Base-by-base conservation (phyloP, 2,797 vertebrate species). In the Bovichtus diacanthus region DNA sequence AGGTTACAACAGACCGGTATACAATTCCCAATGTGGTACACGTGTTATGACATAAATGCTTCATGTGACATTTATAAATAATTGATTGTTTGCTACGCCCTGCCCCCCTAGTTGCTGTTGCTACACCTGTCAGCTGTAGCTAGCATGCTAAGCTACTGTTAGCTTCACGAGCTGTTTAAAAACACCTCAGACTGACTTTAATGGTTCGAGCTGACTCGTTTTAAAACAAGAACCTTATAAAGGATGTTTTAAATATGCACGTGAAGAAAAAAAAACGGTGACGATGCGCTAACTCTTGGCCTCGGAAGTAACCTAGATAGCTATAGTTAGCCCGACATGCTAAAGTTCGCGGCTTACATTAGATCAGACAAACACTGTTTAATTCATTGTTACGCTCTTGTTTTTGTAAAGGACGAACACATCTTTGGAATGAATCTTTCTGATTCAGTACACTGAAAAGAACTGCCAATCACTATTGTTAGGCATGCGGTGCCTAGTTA, bases 11-110 rank as follows among this genome's bases (percentile, higher is more conserved):
- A 69, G 3, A 27, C 21, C 58, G 54, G 9, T 38, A 34, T 38
- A 19, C 44, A 78, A n/a, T 23, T 46, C 3, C 10, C 55, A 25
- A 6, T 61, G 70, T 85, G 81, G 76, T 86, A 71, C 78, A 85
- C n/a, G 31, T 46, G 12, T 61, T 56, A 66, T 47, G 36, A 64
- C 70, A 41, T 5, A 46, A 79, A 36, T 65, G 49, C 23, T 60
- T 67, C 16, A 6, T 76, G n/a, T 47, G 21, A 36, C 25, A 65
- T 51, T 69, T 51, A 53, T 5, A 49, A 70, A 71, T 56, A 60
- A 25, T 10, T 70, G 59, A 70, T 16, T 6, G 3, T 76, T 82
- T 38, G 67, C 70, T 44, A 70, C 71, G 18, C 15, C 49, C 38
- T 2, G 41, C 53, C 34, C 31, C 43, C 27, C 9, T 3, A 21